Percentiles rank a stretch among this genome's conserved stretches.
These are phyloP conservation scores for Halichondria panicea DNA, from an alignment of 37 sponge, comb jelly and placozoan species.

Conservation along the genomic window DNA sequence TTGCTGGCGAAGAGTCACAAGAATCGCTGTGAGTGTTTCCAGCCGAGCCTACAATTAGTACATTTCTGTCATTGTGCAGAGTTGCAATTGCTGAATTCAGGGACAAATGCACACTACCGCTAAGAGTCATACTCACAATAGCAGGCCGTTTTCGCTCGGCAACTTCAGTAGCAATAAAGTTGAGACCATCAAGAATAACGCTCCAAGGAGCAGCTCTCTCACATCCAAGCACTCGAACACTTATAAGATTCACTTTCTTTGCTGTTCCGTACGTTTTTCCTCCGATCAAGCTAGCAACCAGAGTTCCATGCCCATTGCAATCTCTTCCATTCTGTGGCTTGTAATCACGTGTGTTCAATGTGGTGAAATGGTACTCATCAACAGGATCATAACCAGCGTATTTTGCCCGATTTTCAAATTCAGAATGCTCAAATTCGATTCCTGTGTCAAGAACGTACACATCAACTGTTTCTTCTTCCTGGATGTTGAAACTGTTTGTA, in stretches of 20 bases:
- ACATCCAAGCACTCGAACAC: conserved; percentile 67
- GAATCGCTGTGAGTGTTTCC: conserved; percentile 58
- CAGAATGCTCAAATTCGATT: conserved; percentile 59
- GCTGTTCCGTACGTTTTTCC: conserved; percentile 63
- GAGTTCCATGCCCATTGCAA: conserved; percentile 76
- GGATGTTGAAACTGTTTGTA: conserved; percentile 42
- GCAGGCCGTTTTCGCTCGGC: conserved; percentile 28
- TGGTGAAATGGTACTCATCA: conserved; percentile 2
- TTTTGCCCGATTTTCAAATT: conserved; percentile 47
- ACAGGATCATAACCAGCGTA: conserved; percentile 54
- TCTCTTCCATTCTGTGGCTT: conserved; percentile 55
- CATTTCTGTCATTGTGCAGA: conserved; percentile 29
- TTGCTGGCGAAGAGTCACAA: conserved; percentile 55
- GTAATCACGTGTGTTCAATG: too few relatives aligned
- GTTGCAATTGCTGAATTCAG: conserved; percentile 34
- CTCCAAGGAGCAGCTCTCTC: conserved; percentile 36
- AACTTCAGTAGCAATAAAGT: conserved; percentile 13
- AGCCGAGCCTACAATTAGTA: conserved; percentile 59
- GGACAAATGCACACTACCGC: conserved; percentile 6
- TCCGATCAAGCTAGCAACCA: conserved; percentile 68
- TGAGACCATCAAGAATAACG: conserved; percentile 39
- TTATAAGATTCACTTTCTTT: conserved; percentile 43
- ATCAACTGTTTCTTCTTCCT: conserved; percentile 69
- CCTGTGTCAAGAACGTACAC: conserved; percentile 72
- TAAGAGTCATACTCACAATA: conserved; percentile 62